Evolutionary conservation across 2,113 vertebrate species (phyloP).

Genomic region (Ophiodon elongatus): DNA sequence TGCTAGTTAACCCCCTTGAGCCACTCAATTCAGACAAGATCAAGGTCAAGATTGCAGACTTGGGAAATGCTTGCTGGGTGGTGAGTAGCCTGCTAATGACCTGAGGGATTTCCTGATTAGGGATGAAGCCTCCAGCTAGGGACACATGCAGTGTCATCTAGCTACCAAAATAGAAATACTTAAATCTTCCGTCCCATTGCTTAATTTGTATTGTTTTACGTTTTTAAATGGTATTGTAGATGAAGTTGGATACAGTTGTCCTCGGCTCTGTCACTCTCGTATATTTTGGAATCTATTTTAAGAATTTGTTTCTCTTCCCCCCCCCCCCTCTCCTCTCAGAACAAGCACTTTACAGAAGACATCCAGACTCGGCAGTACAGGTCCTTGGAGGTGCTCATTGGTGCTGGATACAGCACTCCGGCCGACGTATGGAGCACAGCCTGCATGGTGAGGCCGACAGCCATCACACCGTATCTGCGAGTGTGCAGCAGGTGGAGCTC

Average conservation of each 20-base stretch:
- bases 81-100: conserved; percentile 86
- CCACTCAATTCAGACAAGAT: conserved; percentile 95
- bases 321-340: conserved; percentile 73
- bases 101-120: conserved; percentile 69
- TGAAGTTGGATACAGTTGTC: background rate
- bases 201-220: background rate
- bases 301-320: background rate
- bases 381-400: conserved; percentile 95
- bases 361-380: conserved; percentile 98
- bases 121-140: conserved; percentile 15
- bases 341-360: conserved; percentile 99
- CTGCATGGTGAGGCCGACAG: conserved; percentile 90
- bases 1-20: conserved; percentile 97
- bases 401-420: conserved; percentile 93
- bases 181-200: background rate
- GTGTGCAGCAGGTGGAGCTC: background rate
- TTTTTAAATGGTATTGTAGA: conserved; percentile 1
- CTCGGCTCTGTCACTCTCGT: background rate
- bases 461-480: background rate
- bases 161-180: conserved; percentile 35
- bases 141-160: conserved; percentile 38
- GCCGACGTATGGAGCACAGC: conserved; percentile 99
- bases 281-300: background rate
- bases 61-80: conserved; percentile 99
- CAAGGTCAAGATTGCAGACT: conserved; percentile 98